These are phyloP conservation scores for Darwinula stevensoni DNA, from an alignment of 2,888 invertebrate species.

Conservation along the genomic window DNA sequence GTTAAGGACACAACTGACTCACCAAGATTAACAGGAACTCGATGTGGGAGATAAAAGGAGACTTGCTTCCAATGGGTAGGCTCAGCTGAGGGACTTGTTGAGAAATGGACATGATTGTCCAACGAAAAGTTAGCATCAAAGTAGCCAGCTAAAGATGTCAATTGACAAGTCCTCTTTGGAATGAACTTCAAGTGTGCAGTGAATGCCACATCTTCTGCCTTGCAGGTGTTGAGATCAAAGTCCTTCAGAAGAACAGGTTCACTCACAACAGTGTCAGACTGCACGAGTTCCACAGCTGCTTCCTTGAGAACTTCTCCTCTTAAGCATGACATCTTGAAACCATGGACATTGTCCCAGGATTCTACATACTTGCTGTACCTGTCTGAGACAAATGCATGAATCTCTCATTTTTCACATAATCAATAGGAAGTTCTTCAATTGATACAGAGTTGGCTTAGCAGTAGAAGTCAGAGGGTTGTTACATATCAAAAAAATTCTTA, in stretches of 20 bases:
- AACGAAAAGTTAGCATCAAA: slow-evolving; percentile 62
- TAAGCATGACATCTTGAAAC: slow-evolving; percentile 75
- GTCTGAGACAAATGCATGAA: slow-evolving; percentile 22
- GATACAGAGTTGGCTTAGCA: no score
- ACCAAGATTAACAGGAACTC: slow-evolving; percentile 36
- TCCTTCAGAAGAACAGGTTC: slow-evolving; percentile 30
- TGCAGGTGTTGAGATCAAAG: slow-evolving; percentile 40
- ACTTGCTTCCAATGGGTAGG: slow-evolving; percentile 89
- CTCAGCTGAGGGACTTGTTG: slow-evolving; percentile 40
- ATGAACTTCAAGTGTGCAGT: slow-evolving; percentile 14
- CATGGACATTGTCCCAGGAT: slow-evolving; percentile 81
- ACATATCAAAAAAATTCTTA: no score
- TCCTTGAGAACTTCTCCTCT: slow-evolving; percentile 51
- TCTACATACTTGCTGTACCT: slow-evolving; percentile 38
- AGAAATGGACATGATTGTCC: slow-evolving; percentile 31
- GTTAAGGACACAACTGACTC: slow-evolving; percentile 9
- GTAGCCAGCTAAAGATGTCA: slow-evolving; percentile 62
- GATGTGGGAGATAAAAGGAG: slow-evolving; percentile 46
- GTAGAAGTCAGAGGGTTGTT: no score
- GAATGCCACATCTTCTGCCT: slow-evolving; percentile 24
- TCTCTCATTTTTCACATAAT: no score
- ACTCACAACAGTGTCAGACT: slow-evolving; percentile 31
- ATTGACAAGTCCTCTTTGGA: slow-evolving; percentile 25
- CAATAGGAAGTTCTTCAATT: no score
- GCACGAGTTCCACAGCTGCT: slow-evolving; percentile 33